Percentiles rank a stretch among this genome's conserved stretches.
Conservation (phyloP, 2,888 invertebrate genomes). For the Clusia tigrina region DNA sequence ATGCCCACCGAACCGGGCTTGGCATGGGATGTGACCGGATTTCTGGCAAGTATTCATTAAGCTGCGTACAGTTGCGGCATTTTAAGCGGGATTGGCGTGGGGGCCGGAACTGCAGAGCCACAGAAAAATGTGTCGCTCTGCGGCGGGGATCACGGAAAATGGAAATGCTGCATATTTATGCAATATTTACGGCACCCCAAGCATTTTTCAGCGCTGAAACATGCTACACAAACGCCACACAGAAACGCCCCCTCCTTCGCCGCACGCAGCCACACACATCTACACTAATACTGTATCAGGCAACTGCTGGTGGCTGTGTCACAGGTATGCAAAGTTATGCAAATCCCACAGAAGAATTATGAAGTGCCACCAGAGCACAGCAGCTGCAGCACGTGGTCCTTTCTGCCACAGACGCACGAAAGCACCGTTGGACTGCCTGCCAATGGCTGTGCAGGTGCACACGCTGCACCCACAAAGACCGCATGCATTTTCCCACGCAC, state of each 20-base stretch:
- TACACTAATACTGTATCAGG: no score
- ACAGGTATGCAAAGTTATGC: slow-evolving; percentile 53
- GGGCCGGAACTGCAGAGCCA: no score
- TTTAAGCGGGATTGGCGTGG: no score
- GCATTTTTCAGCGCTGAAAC: neutral
- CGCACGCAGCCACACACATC: no score
- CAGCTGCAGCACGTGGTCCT: neutral
- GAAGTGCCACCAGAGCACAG: slow-evolving; percentile 15
- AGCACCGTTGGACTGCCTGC: neutral
- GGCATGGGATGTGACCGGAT: no score
- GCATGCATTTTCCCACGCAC: no score
- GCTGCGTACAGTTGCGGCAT: no score
- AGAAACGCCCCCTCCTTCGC: slow-evolving; percentile 33
- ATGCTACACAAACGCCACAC: slow-evolving; percentile 36
- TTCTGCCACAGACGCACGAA: neutral
- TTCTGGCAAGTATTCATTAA: no score
- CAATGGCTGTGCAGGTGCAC: neutral
- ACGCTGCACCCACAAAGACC: neutral
- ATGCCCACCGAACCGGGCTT: no score
- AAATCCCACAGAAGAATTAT: slow-evolving; percentile 40
- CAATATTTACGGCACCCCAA: no score
- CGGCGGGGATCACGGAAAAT: neutral
- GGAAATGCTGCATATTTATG: no score
- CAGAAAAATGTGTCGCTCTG: no score
- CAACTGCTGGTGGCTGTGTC: slow-evolving; percentile 23